Base-by-base conservation (phyloP, 2,113 vertebrate species). In the Equus przewalskii region DNA sequence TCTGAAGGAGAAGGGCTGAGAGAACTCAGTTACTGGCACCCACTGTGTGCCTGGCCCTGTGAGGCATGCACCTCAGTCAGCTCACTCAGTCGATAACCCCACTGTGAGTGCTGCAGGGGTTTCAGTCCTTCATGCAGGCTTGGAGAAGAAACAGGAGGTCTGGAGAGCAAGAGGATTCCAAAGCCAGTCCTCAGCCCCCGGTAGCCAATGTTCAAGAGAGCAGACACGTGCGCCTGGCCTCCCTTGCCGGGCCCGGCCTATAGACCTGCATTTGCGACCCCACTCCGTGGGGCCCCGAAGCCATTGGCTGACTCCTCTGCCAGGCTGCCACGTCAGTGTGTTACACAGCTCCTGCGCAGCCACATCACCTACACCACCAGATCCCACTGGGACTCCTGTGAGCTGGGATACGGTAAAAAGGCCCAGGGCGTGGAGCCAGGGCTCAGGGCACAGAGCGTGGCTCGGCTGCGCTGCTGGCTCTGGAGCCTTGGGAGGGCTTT, bases 231-330 rank as follows among this genome's bases (percentile, higher is more conserved):
- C 16, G 6, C 28, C 19, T 19, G 41, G 65, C 54, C 21, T 3
- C 18, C 51, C 54, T 22, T 8, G 3, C 3, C 3, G 64, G 41
- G 41, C 36, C 19, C 26, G 3, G 88, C 75, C 49, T 56, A 19
- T 36, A 70, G 26, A 58, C 13, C 19, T 0, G 10, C 0, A 19
- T 10, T 0, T 5, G 51, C 18, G 4, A 2, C 18, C 2, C 6
- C 1, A 2, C 51, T 18, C 3, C 0, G 62, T 1, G 79, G 41
- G 56, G 16, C 30, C 1, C 18, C 2, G 2, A 0, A 0, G 21
- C 14, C 14, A n/a, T 22, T 58, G 28, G 46, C 36, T 1, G 14
- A 12, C 44, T 41, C n/a, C 49, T 49, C 64, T 78, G 64, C 33
- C 91, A 41, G 83, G 51, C 41, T 7, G 33, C 24, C 5, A 0